phyloP scores from a whole-genome alignment of 2,888 invertebrate genomes.

The Acrobasis repandana region DNA sequence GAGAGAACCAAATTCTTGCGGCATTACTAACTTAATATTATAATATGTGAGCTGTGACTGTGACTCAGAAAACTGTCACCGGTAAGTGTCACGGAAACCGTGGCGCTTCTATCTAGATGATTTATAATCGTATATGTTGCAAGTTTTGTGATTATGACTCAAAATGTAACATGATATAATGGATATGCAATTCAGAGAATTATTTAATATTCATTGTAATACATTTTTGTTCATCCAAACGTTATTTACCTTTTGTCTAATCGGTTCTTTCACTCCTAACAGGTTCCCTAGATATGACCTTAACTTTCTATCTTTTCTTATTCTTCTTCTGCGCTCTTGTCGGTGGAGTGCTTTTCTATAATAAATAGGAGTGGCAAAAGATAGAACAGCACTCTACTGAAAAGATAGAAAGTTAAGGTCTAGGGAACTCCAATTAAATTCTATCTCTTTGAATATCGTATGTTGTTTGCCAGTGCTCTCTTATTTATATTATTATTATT shows the following conservation, averaged over 20 bases:
- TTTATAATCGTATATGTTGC: slow-evolving; percentile 27
- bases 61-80: slow-evolving; percentile 39
- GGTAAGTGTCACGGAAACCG: slow-evolving; percentile 16
- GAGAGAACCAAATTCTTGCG: slow-evolving; percentile 43
- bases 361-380: no score
- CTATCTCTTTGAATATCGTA: no score
- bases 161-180: slow-evolving; percentile 1
- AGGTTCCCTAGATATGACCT: no score
- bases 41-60: slow-evolving; percentile 42
- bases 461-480: no score
- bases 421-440: no score
- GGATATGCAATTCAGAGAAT: neutral
- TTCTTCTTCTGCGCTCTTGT: no score
- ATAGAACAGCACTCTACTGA: no score
- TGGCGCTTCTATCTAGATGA: slow-evolving; percentile 34
- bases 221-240: neutral
- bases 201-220: neutral
- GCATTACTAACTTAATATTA: slow-evolving; percentile 40
- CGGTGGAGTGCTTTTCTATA: no score
- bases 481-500: no score
- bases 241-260: neutral
- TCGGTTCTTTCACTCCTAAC: neutral
- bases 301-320: no score
- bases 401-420: no score
- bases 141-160: neutral